Evolutionary conservation across 2,797 vertebrate species (phyloP), one percentile per base, ranked within the genome.

Genomic region (Pangasius krempfi): DNA sequence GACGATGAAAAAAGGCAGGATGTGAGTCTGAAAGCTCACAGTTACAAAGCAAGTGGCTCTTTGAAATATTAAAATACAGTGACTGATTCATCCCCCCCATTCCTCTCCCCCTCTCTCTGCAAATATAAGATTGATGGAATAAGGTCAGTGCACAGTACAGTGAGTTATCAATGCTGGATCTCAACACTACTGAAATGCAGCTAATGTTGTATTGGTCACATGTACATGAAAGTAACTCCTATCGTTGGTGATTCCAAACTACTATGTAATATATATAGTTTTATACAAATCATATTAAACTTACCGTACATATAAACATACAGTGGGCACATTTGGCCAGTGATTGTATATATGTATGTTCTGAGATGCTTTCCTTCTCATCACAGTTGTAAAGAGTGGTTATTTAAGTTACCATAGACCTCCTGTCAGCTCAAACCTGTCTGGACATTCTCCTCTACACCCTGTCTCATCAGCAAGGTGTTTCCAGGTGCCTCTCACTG

Each of bases 1-100:
- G 56, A 56, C 80, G 12, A 75, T 82, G 87, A 47, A 68, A 78
- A 84, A 87, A 86, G 88, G 88, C 44, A 76, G 70, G 70, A 84
- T 76, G 47, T 76, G 50, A 87, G 82, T 86, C 75, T 87, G 89
- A 91, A 76, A 91, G 94, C 91, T 91, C 90, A 90, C 89, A 91
- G 87, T 92, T 90, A 91, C 16, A 90, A 90, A 87, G 92, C 64
- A 68, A 90, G 91, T 87, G 93, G 87, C 90, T 94, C 92, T 95
- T 94, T 96, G 92, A 96, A 96, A 96, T 95, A 96, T 95, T 96
- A 94, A 95, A 95, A 95, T 93, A 93, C 91, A 91, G 85, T 70
- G 87, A 93, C 92, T 89, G 87, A 94, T 94, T 94, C 94, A 93
- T 93, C 3, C 64, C 62, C 7, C 73, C 66, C 37, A 10, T 80